Evolutionary conservation across 2,797 vertebrate genomes (phyloP), one percentile per base, ranked within the genome.

Genomic region (Falco rusticolus): DNA sequence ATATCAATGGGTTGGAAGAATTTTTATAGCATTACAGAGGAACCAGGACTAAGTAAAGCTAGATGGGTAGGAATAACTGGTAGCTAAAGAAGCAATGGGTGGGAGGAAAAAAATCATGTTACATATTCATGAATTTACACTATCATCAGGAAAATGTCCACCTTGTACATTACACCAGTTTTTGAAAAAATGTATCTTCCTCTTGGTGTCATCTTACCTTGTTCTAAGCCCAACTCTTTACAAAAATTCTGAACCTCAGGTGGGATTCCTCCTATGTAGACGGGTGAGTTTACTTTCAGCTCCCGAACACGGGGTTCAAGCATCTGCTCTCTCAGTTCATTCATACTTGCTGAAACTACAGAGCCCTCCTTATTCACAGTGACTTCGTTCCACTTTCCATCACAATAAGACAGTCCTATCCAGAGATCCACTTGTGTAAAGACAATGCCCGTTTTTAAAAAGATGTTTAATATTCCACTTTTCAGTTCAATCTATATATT

Each of bases 251-350:
- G 98, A 45, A 99, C 96, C 28, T 98, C 94, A 7, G n/a, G 48
- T 47, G 99, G 99, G 57, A 99, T 96, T 10, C 99, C 99, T 50
- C 99, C 99, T 68, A 99, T 1, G 2, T 98, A 99, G 54, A 99
- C 53, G 0, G 98, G 97, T 6, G 99, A 99, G 85, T 98, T 98
- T 75, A 99, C 97, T 57, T 51, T 94, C 87, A 99, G 96, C 13
- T 87, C 68, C 84, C 92, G 93, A 90, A 76, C 81, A 65, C 5
- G 88, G 13, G 92, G 53, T 12, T 94, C 96, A 1, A 97, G 70
- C 2, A 80, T 21, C 53, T 94, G 97, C 81, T 99, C 98, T 37
- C 87, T 95, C 94, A 98, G 96, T 41, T 98, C 98, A 89, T 98
- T 97, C 93, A 99, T 89, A 10, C 91, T 96, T 26, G 98, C 98